phyloP scores from a whole-genome alignment of 2,113 vertebrate species.

The Caranx ignobilis region DNA sequence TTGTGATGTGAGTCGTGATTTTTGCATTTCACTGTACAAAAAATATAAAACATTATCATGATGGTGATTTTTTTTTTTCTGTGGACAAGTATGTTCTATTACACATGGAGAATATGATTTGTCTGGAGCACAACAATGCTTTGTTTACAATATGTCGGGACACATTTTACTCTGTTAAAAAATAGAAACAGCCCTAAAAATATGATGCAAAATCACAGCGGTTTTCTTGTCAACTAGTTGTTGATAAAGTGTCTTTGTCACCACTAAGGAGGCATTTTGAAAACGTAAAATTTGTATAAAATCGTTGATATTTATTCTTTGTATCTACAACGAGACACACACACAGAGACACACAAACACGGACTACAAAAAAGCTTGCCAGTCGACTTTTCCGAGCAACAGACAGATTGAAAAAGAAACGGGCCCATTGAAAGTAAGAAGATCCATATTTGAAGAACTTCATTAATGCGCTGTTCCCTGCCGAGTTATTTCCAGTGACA shows the following conservation, averaged over 20 bases:
- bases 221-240: conserved; percentile 7
- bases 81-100: no score
- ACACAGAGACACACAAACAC: conserved; percentile 12
- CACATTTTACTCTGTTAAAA: no score
- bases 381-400: conserved; percentile 60
- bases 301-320: conserved; percentile 9
- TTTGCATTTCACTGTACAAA: no score
- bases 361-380: conserved; percentile 57
- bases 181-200: conserved; percentile 1
- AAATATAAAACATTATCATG: no score
- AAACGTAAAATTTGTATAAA: not conserved
- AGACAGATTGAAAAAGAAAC: conserved; percentile 74
- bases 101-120: no score
- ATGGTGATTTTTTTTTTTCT: no score
- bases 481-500: conserved; percentile 78
- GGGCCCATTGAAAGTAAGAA: conserved; percentile 68
- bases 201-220: not conserved
- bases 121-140: no score
- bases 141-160: no score
- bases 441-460: conserved; percentile 80
- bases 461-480: conserved; percentile 79
- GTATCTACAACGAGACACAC: conserved; percentile 1
- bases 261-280: not conserved
- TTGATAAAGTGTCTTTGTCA: not conserved
- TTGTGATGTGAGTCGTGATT: no score